Evolutionary conservation across 1,140 invertebrate genomes (phyloP).

Genomic region (Cydia pomonella): DNA sequence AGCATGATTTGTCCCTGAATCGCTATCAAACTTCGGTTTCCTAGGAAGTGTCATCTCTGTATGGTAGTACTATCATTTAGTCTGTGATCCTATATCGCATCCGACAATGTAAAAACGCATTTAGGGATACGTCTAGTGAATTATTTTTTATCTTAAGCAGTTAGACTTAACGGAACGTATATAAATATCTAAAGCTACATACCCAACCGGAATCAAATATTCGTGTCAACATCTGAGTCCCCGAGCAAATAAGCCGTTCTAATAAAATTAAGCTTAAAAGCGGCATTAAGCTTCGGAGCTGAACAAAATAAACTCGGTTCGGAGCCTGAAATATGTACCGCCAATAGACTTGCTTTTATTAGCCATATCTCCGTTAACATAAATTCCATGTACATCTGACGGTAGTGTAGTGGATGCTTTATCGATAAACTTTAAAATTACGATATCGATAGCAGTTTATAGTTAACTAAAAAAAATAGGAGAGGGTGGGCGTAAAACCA

Average conservation of each 20-base stretch:
- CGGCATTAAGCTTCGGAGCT: slow-evolving; percentile 36
- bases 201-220: slow-evolving; percentile 5
- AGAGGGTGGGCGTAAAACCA: too few species aligned
- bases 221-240: neutral
- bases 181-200: too few species aligned
- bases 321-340: slow-evolving; percentile 46
- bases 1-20: too few species aligned
- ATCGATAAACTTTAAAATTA: neutral
- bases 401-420: slow-evolving; percentile 35
- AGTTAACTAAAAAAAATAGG: neutral
- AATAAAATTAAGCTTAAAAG: slow-evolving; percentile 31
- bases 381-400: slow-evolving; percentile 45
- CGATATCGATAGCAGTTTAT: neutral
- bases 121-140: too few species aligned
- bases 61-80: too few species aligned
- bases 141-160: too few species aligned
- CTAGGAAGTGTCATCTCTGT: too few species aligned
- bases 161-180: too few species aligned
- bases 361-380: slow-evolving; percentile 48
- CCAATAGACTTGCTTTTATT: slow-evolving; percentile 48
- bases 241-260: neutral
- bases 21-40: too few species aligned
- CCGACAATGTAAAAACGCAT: too few species aligned
- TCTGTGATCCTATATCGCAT: too few species aligned
- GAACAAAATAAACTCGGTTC: slow-evolving; percentile 38